Base-by-base conservation (phyloP, 2,888 invertebrate species). In the Platypus cylindrus region DNA sequence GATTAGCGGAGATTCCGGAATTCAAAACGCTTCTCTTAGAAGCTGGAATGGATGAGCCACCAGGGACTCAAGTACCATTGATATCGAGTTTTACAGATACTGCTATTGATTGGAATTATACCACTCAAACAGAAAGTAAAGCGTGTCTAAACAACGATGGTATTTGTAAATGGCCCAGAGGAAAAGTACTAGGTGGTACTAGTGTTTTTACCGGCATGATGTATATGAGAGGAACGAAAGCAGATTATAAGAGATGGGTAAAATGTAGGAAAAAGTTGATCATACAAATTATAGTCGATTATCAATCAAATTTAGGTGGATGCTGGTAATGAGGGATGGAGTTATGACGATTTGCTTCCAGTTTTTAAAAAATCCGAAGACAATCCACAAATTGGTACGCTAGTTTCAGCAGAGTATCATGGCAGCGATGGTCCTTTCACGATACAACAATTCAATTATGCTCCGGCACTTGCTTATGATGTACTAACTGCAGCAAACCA, bases 311-410 rank as follows among this genome's bases (percentile, higher is more conserved):
- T 5, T 20, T 9, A 36, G 36, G 36, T 67, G 7, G 62, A 63
- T n/a, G 52, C 66, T 13, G 76, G 71, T 2, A 73, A 73, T 46
- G 58, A 60, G 34, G 74, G 73, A 4, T 75, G 75, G 75, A 67
- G 67, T 42, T 75, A 66, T 50, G 53, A 62, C 27, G 69, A 73
- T 42, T 72, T 75, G 0, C 58, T 80, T 9, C 76, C 76, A 0
- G 81, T 79, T 52, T 82, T 75, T 55, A 70, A 68, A 40, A 73
- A 72, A 56, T 64, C 73, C 2, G 78, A 80, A 51, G 69, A 78
- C 56, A 80, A 78, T 45, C 66, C 63, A 38, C 72, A 79, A 51
- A 66, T 75, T 20, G 66, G 68, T 1, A 63, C 62, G 1, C 55
- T 69, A 1, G 72, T 76, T 17, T 60, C 72, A 44, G 63, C 61